Evolutionary conservation across 2,113 vertebrate species (phyloP).

Genomic region (Gasterosteus nipponicus): DNA sequence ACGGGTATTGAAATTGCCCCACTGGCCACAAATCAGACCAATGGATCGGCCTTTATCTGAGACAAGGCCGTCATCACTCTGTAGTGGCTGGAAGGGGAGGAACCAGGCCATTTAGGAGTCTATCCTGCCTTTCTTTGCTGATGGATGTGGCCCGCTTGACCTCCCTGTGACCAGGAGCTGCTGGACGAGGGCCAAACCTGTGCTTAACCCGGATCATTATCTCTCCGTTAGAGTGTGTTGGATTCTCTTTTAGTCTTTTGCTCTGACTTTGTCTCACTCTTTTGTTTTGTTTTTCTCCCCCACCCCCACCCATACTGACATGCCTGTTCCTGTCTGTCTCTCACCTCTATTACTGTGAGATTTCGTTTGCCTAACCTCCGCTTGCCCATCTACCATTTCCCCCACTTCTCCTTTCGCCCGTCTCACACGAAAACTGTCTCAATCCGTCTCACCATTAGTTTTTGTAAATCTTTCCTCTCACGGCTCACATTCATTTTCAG

Average conservation of each 20-base stretch:
- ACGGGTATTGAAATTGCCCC: conserved; percentile 84
- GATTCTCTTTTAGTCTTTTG: conserved; percentile 15
- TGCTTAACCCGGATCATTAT: conserved; percentile 56
- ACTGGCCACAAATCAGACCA: conserved; percentile 82
- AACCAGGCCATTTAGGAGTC: conserved; percentile 66
- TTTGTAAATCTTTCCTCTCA: conserved; percentile 19
- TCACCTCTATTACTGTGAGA: conserved; percentile 3
- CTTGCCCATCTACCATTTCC: conserved; percentile 14
- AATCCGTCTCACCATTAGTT: not conserved
- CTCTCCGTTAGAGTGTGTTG: conserved; percentile 15
- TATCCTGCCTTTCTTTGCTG: conserved; percentile 66
- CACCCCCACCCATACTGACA: not conserved
- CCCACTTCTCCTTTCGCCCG: not conserved
- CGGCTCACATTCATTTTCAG: conserved; percentile 56
- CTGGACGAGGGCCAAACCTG: conserved; percentile 58
- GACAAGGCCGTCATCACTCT: conserved; percentile 83
- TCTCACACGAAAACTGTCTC: not conserved
- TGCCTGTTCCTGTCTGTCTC: conserved; percentile 12
- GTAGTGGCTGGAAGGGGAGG: conserved; percentile 72
- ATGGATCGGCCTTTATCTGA: conserved; percentile 81
- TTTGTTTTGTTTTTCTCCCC: conserved; percentile 1
- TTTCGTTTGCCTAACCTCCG: conserved; percentile 32
- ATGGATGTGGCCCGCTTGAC: conserved; percentile 77
- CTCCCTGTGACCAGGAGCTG: conserved; percentile 71
- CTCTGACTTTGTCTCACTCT: conserved; percentile 7